Base-by-base conservation (phyloP, 2,113 vertebrate species). In the Garra rufa region DNA sequence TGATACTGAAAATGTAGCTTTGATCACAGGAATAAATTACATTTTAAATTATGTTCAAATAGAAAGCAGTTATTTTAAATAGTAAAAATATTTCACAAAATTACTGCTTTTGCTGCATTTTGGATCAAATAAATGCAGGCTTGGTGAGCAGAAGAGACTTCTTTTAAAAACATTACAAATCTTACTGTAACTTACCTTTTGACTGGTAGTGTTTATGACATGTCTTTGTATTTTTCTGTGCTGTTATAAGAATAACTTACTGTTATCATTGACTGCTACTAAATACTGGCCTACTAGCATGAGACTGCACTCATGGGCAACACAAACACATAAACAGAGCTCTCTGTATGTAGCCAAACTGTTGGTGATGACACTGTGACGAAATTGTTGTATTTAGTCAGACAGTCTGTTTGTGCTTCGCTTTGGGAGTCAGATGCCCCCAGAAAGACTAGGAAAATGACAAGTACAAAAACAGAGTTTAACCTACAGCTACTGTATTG, bases 351-450 rank as follows among this genome's bases (percentile, higher is more conserved):
- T 59, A 44, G 10, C 7, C 38, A 67, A 38, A 73, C 38, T 80
- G 41, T 13, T 83, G 63, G 30, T 85, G 87, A 81, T 88, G 87
- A 88, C 83, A 85, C 70, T 63, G 43, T 70, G 76, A 74, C n/a
- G 76, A 81, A 88, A 86, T 26, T n/a, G 34, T 76, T 50, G 44
- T 9, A 44, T 76, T 67, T 24, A 77, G 50, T 13, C 65, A 83
- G 71, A 26, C 24, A 63, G 55, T 26, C 55, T 83, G 61, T 38
- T 50, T 82, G 59, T 59, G 77, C 75, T 70, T 81, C 34, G 46
- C 43, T 74, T 43, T 46, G 61, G 52, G 74, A 79, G 15, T 79
- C 81, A 74, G 24, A 65, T 21, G 11, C 73, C 82, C 78, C 17
- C 26, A 19, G 30, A 44, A 38, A 48, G 46, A 82, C 46, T 7